These are phyloP conservation scores for Drosophila cracens DNA, from an alignment of 2,888 invertebrate genomes.

Conservation along the genomic window DNA sequence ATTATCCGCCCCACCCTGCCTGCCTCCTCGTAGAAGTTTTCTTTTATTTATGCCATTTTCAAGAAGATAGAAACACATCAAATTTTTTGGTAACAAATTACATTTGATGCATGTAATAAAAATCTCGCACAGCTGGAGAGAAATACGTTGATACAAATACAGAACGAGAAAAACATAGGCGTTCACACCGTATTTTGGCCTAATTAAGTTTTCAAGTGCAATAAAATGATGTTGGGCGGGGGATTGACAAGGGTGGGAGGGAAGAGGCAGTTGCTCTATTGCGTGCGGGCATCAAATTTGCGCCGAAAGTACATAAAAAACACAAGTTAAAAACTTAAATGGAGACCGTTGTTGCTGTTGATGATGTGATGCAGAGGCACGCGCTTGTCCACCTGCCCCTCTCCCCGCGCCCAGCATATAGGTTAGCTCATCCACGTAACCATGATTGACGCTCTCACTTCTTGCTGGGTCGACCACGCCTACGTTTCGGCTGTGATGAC, in stretches of 20 bases:
- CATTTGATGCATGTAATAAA: conserved; percentile 78
- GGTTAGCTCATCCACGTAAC: conserved; percentile 23
- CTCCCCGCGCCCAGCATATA: background rate
- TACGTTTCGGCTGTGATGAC: conserved; percentile 44
- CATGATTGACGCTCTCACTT: conserved; percentile 50
- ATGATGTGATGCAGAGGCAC: conserved; percentile 27
- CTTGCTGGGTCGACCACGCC: conserved; percentile 49
- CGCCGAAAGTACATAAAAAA: conserved; percentile 74
- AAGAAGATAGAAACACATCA: conserved; percentile 81
- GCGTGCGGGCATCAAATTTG: conserved; percentile 75
- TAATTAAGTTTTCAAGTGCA: conserved; percentile 84
- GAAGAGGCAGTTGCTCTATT: conserved; percentile 52
- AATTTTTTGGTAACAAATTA: conserved; percentile 83
- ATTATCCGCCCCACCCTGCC: background rate
- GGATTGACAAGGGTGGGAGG: conserved; percentile 29
- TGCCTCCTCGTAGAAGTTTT: conserved; percentile 43
- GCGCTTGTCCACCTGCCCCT: conserved; percentile 16
- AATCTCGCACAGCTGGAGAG: conserved; percentile 70
- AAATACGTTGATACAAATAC: conserved; percentile 46
- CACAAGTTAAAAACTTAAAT: conserved; percentile 79
- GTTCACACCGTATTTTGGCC: conserved; percentile 77
- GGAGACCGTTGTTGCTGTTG: conserved; percentile 56
- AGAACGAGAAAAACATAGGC: conserved; percentile 53
- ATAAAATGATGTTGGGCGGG: conserved; percentile 79
- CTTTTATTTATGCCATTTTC: conserved; percentile 69